phyloP scores from a whole-genome alignment of 2,797 vertebrate species.

The Rousettus madagascariensis region DNA sequence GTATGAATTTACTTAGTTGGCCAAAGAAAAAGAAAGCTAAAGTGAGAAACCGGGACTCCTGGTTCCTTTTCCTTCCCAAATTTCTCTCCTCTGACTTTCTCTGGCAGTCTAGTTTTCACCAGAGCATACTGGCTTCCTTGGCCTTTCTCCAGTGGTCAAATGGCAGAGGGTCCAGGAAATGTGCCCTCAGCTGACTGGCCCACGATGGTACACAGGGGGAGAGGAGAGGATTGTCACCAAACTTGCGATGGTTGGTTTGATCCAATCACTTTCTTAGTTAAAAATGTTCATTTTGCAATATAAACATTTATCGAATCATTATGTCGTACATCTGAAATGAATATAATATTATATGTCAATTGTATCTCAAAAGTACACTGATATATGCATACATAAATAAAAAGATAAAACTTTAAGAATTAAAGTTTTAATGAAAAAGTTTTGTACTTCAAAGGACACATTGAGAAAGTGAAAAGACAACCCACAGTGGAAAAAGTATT shows the following conservation, averaged over 20 bases:
- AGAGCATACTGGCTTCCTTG: not conserved
- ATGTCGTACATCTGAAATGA: not conserved
- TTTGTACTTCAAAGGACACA: not conserved
- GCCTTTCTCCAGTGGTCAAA: not conserved
- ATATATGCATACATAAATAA: not conserved
- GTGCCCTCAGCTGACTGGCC: not conserved
- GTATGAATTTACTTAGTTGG: not conserved
- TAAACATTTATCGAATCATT: not conserved
- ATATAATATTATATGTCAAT: not conserved
- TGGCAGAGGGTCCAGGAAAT: not conserved
- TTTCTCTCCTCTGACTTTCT: conserved; percentile 1
- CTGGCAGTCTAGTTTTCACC: not conserved
- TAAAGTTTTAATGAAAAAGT: not conserved
- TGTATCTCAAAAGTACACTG: not conserved
- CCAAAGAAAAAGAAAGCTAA: not conserved
- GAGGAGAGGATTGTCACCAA: not conserved
- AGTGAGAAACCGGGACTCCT: not conserved
- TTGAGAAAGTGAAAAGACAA: not conserved
- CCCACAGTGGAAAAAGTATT: not conserved
- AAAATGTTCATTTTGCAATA: not conserved
- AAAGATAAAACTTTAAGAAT: not conserved
- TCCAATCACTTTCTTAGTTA: not conserved
- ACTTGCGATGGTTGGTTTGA: not conserved
- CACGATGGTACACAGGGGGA: not conserved
- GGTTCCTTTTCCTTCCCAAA: not conserved